Percentiles rank a stretch among this genome's conserved stretches.
Conservation (phyloP, 2,113 vertebrate genomes). For the Apodemus sylvaticus region DNA sequence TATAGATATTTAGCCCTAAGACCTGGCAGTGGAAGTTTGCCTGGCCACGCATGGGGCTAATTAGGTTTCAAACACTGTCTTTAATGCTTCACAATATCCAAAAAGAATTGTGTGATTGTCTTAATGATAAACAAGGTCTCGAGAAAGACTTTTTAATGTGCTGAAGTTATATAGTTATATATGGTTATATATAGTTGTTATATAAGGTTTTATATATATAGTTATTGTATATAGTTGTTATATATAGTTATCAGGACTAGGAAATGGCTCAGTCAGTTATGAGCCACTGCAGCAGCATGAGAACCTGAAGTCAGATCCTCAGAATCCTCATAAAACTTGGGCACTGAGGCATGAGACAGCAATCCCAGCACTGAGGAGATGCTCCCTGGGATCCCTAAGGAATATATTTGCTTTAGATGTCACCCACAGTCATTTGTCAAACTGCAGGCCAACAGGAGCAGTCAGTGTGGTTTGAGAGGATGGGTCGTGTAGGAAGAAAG, state of each 20-base stretch:
- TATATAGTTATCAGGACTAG: neutral
- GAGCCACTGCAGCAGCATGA: neutral
- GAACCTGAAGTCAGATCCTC: neutral
- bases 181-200: too few species aligned
- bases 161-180: neutral
- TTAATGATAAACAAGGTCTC: neutral
- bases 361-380: neutral
- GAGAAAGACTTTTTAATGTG: neutral
- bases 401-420: conserved; percentile 73
- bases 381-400: neutral
- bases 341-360: neutral
- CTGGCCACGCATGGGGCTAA: neutral
- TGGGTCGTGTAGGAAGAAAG: conserved; percentile 6
- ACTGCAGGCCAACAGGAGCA: conserved; percentile 84
- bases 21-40: neutral
- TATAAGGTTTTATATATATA: too few species aligned
- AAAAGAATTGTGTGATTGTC: neutral
- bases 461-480: conserved; percentile 61
- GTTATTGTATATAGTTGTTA: too few species aligned
- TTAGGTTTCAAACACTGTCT: neutral
- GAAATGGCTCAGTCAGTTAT: neutral
- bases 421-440: conserved; percentile 86
- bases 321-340: neutral
- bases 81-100: neutral
- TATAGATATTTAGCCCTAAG: too few species aligned